Base-by-base conservation (phyloP, 2,888 invertebrate species). In the Pyrrhosoma nymphula region DNA sequence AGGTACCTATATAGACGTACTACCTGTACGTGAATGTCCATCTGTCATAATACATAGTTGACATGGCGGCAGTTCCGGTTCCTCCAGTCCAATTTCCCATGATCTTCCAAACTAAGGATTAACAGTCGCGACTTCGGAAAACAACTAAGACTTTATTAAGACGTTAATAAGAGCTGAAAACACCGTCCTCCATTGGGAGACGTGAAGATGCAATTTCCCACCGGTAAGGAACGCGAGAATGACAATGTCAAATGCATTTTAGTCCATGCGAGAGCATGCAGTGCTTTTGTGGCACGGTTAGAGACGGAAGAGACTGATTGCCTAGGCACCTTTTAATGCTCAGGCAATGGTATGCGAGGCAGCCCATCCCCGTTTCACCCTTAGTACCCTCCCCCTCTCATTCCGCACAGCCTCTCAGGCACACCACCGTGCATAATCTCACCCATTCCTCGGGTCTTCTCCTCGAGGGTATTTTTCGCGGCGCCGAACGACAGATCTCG, bases 211-310 rank as follows among this genome's bases (percentile, higher is more conserved):
- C 47, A 23, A 89, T 47, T 75, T 93, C 47, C 69, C 69, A 63
- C 1, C 16, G 75, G 35, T 69, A 14, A 47, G 69, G 63, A 69
- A 23, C 60, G 90, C 56, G 60, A 23, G 39, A 16, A 82, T 75
- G 93, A 69, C 93, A n/a, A 47, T 75, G 93, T 63, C 93, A 93
- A 69, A 69, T 93, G 69, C 63, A 82, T 82, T 82, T 82, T 35
- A 82, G 30, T 4, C 82, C 82, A 82, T 18, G 35, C 12, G 30
- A 35, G 35, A 35, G 16, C 35, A n/a, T 35, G 35, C 30, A 82
- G n/a, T 39, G 39, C 63, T 60, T 63, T 91, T 93, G 93, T 93
- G 93, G 93, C 82, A 35, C 69, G 26, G n/a, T 26, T 23, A n/a
- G 91, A 69, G 69, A 26, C 3, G 69, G 93, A 26, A 16, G 47